Conservation (phyloP, 2,113 vertebrate species). For the Vidua macroura region DNA sequence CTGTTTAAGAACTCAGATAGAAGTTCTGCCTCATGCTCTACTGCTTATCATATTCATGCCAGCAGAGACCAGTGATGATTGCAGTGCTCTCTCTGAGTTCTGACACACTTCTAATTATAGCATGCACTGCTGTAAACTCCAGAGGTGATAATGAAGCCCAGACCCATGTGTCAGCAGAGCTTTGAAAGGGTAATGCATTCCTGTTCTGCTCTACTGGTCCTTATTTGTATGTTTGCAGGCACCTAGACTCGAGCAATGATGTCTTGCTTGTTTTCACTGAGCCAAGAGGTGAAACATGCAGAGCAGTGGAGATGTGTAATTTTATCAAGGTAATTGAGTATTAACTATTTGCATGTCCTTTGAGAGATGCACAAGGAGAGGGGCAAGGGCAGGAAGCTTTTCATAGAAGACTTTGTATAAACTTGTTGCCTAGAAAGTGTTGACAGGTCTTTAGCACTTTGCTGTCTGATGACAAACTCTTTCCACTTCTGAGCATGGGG, state of each 20-base stretch:
- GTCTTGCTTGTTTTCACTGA: neutral
- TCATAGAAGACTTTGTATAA: neutral
- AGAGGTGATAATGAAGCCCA: conserved; percentile 11
- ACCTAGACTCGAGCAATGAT: neutral
- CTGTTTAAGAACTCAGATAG: neutral
- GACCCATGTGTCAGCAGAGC: conserved; percentile 4
- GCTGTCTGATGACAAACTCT: neutral
- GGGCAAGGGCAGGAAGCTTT: neutral
- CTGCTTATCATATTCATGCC: neutral
- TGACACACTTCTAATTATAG: conserved; percentile 39
- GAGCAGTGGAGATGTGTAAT: neutral
- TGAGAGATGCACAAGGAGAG: neutral
- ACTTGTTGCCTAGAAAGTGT: neutral
- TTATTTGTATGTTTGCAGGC: conserved; percentile 18
- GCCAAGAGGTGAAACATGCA: neutral
- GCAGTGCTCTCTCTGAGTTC: neutral
- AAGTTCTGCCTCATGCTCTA: neutral
- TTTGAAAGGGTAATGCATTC: neutral
- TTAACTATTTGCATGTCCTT: neutral
- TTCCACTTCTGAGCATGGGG: neutral
- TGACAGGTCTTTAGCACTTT: neutral
- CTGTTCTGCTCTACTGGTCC: neutral
- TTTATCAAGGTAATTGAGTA: neutral
- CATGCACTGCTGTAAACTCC: neutral
- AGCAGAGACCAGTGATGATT: neutral